A percentile compares a stretch with the other conserved stretches of the same genome.
Conservation (phyloP, 2,797 vertebrate genomes). For the Mus minutoides region DNA sequence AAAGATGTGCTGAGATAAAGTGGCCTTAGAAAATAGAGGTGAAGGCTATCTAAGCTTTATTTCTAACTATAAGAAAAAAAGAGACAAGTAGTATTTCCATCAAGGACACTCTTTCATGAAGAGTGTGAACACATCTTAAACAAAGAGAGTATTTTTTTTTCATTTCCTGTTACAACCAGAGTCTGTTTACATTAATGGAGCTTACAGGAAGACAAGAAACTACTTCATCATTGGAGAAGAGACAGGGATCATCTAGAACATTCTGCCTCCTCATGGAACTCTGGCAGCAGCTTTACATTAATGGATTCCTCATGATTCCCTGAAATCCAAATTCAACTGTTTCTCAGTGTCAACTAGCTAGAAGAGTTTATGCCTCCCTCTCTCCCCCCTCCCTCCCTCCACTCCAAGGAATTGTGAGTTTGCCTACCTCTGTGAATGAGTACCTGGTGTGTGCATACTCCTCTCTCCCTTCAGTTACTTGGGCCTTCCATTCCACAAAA, state of each 20-base stretch:
- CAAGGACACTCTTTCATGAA: not conserved
- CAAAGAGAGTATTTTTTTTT: constrained; percentile 6
- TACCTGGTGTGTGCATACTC: not conserved
- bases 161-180: not conserved
- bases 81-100: not conserved
- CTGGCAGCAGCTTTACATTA: not conserved
- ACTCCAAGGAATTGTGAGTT: not conserved
- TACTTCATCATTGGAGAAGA: not conserved
- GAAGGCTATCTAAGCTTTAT: not conserved
- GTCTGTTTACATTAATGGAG: not conserved
- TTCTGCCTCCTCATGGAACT: not conserved
- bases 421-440: no score
- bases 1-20: not conserved
- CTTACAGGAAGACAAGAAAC: not conserved
- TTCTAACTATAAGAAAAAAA: not conserved
- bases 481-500: constrained; percentile 27
- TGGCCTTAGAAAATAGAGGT: not conserved
- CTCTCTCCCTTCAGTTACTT: not conserved
- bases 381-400: no score
- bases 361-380: no score
- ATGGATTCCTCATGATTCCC: not conserved
- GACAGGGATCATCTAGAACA: not conserved
- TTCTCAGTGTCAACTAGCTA: not conserved
- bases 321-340: not conserved
- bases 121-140: not conserved